phyloP scores from a whole-genome alignment of 2,797 vertebrate genomes.

The Sebastiscus tertius region DNA sequence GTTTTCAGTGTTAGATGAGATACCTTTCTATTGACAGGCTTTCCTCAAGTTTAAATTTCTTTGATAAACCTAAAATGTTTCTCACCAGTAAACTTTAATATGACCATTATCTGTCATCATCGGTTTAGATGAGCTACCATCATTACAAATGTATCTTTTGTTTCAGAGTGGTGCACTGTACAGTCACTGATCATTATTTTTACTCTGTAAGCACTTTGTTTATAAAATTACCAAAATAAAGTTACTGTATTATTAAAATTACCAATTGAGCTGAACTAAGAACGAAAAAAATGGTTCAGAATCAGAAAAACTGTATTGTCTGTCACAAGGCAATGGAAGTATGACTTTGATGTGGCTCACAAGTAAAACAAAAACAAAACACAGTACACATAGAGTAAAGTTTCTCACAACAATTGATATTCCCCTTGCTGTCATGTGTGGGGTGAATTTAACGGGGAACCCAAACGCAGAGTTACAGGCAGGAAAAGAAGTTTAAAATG shows the following conservation, averaged over 20 bases:
- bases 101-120: neutral
- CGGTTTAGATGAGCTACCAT: neutral
- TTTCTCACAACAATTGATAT: neutral
- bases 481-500: too few species aligned
- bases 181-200: neutral
- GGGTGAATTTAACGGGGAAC: too few species aligned
- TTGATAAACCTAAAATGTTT: neutral
- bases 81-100: neutral
- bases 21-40: too few species aligned
- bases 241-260: neutral
- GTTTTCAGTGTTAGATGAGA: neutral
- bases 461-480: too few species aligned
- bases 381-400: neutral
- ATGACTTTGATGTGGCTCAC: neutral
- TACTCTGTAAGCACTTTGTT: neutral
- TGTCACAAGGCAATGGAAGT: neutral
- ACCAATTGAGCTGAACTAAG: neutral
- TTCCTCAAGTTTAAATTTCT: neutral
- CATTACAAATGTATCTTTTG: fast-evolving
- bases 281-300: neutral
- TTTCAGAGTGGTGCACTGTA: neutral
- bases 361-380: neutral
- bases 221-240: too few species aligned
- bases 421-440: too few species aligned
- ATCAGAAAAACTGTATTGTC: neutral